Conservation (phyloP, 2,888 invertebrate species). For the Pheosia gnoma region DNA sequence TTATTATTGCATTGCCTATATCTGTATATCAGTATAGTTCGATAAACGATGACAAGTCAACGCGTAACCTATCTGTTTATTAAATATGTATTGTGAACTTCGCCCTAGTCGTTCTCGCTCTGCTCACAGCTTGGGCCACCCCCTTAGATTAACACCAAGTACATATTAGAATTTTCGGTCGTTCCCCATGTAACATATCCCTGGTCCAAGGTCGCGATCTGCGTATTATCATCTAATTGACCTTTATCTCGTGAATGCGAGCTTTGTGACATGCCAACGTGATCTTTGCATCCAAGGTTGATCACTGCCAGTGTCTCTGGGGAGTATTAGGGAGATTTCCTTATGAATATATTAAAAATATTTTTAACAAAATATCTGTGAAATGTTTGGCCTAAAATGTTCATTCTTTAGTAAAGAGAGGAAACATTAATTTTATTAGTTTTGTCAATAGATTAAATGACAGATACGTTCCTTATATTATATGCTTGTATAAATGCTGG, state of each 20-base stretch:
- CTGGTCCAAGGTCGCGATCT: conserved; percentile 12
- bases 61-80: too few relatives aligned
- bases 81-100: too few relatives aligned
- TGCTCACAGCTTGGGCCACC: neutral
- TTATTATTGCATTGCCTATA: too few relatives aligned
- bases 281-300: neutral
- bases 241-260: neutral
- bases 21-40: too few relatives aligned
- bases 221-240: neutral
- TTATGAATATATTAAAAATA: neutral
- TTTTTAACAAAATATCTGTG: too few relatives aligned
- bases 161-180: conserved; percentile 1
- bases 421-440: too few relatives aligned
- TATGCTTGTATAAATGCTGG: too few relatives aligned
- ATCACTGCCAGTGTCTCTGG: neutral
- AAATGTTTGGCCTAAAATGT: too few relatives aligned
- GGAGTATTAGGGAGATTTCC: neutral
- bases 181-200: neutral
- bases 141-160: neutral
- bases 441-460: too few relatives aligned
- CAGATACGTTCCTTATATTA: too few relatives aligned
- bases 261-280: neutral
- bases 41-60: too few relatives aligned
- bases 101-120: neutral
- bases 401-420: too few relatives aligned